Evolutionary conservation across 2,888 invertebrate genomes (phyloP), one percentile per base, ranked within the genome.

Genomic region (Yponomeuta evonymella): DNA sequence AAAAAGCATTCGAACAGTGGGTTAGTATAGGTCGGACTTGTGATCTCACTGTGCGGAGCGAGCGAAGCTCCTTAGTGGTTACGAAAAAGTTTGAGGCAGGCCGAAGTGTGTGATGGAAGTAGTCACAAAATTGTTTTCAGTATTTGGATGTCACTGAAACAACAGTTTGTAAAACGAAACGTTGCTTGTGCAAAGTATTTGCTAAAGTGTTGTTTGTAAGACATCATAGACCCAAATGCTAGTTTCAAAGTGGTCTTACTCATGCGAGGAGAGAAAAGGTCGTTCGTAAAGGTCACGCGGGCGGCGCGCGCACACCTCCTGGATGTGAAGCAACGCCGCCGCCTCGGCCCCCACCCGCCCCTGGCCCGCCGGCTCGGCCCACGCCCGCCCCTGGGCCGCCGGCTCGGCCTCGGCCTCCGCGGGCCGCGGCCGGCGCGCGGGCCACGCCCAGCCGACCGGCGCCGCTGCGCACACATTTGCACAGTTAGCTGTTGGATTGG

Each of bases 381-480:
- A 0, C 23, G 23, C 23, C 3, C 29, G 65, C 65, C 65, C 23
- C 12, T 1, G 33, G 9, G 1, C 67, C 64, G n/a, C 30, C 71
- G 73, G 73, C 58, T 70, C 70, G 66, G 48, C 70, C 72, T 58
- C 73, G 71, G 71, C 72, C 48, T 12, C 23, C 48, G 58, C 58
- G 15, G 8, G 64, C 33, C 29, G 29, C 15, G 48, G 48, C 43
- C 29, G 23, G 15, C 80, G 76, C 71, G 77, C 73, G 78, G 84
- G 82, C 76, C 83, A 83, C 79, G 86, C 87, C 75, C 79, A 86
- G 43, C 89, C 83, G 75, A 90, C 85, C 71, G 83, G 80, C 43
- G 82, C 81, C 73, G 90, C 89, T 89, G 66, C 33, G 30, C 15
- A 9, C 11, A 67, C 23, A 29, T 2, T 29, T 64, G 15, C 29